phyloP scores from a whole-genome alignment of 2,113 vertebrate species.

The Gopherus flavomarginatus region DNA sequence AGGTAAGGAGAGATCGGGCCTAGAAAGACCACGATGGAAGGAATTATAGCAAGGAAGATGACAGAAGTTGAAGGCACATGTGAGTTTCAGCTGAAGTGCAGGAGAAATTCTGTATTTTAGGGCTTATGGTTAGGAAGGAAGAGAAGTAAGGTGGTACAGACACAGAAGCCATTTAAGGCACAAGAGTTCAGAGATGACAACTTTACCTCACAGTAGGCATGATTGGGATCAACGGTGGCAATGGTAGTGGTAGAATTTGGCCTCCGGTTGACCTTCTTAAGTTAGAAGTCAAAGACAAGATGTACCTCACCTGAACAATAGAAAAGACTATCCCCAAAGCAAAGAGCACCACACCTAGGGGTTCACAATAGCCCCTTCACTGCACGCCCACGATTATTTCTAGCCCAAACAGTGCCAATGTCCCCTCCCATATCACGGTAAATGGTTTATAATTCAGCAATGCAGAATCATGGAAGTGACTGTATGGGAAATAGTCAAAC shows the following conservation, averaged over 20 bases:
- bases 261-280: not conserved
- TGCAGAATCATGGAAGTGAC: not conserved
- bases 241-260: not conserved
- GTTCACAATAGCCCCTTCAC: not conserved
- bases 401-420: not conserved
- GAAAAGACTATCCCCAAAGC: not conserved
- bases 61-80: not conserved
- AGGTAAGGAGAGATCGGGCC: not conserved
- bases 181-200: not conserved
- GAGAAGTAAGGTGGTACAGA: constrained; percentile 4
- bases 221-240: not conserved
- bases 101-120: not conserved
- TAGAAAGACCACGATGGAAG: not conserved
- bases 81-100: not conserved
- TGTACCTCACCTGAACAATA: not conserved
- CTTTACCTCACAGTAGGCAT: not conserved
- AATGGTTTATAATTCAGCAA: not conserved
- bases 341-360: not conserved
- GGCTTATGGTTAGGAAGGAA: not conserved
- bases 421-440: not conserved
- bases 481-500: not conserved
- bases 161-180: not conserved
- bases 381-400: not conserved
- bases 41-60: not conserved
- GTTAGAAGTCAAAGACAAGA: constrained; percentile 9